Conservation (phyloP, 2,888 invertebrate genomes). For the Eulithis prunata region DNA sequence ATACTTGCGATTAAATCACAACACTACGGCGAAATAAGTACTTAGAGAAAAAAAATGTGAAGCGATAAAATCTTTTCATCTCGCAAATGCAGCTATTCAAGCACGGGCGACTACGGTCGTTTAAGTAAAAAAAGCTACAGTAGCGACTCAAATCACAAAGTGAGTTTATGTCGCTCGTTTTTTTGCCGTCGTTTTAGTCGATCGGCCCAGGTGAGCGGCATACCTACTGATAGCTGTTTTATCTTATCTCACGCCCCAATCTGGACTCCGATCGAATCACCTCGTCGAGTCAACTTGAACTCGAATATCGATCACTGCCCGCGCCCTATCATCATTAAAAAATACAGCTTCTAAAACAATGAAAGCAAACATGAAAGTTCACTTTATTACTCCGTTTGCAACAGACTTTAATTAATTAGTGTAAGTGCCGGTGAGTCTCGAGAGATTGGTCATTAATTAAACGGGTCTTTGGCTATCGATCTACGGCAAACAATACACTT, state of each 20-base stretch:
- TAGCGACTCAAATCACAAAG: constrained; percentile 54
- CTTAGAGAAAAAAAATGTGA: constrained; percentile 41
- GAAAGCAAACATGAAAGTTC: constrained; percentile 61
- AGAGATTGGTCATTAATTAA: constrained; percentile 81
- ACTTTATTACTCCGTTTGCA: constrained; percentile 69
- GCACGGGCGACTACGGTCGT: constrained; percentile 44
- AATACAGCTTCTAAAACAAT: constrained; percentile 59
- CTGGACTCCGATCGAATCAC: constrained; percentile 63
- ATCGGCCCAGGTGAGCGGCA: constrained; percentile 55
- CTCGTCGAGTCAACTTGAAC: constrained; percentile 56
- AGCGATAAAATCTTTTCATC: constrained; percentile 46
- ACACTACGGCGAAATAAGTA: constrained; percentile 43
- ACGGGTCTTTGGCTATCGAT: constrained; percentile 77
- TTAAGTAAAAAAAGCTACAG: constrained; percentile 56
- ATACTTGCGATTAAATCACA: constrained; percentile 40
- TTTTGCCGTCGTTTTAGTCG: constrained; percentile 50
- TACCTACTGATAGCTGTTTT: constrained; percentile 55
- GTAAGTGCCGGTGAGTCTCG: constrained; percentile 80
- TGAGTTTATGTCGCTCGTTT: constrained; percentile 47
- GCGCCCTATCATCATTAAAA: constrained; percentile 44
- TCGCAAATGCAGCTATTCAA: constrained; percentile 46
- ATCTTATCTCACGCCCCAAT: constrained; percentile 63
- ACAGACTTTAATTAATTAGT: constrained; percentile 78
- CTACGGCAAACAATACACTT: constrained; percentile 77
- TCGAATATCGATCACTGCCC: constrained; percentile 34